Evolutionary conservation across 2,888 invertebrate species (phyloP).

Genomic region (Tetranychus truncatus): DNA sequence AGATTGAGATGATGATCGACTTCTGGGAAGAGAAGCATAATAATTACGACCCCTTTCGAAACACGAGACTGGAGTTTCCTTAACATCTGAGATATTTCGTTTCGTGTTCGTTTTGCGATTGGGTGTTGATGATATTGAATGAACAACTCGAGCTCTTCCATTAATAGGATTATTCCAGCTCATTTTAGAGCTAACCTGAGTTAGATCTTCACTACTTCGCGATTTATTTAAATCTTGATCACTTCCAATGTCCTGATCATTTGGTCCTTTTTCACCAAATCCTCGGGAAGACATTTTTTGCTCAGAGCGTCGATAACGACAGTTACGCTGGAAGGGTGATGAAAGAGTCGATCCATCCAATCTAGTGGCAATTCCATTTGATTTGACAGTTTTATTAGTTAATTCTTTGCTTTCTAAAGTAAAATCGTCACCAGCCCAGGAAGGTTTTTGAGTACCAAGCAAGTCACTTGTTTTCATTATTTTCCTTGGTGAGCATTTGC

Average conservation of each 20-base stretch:
- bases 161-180: not conserved
- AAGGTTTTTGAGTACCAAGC: not conserved
- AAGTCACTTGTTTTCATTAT: not conserved
- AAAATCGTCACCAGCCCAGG: not conserved
- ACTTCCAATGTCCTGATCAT: not conserved
- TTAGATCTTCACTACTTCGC: not conserved
- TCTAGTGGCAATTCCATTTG: not conserved
- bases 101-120: not conserved
- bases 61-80: not conserved
- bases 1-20: not conserved
- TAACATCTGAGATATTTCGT: not conserved
- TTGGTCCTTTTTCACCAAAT: not conserved
- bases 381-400: not conserved
- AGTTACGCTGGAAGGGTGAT: not conserved
- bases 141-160: not conserved
- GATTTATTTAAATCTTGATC: not conserved
- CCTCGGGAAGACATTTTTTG: not conserved
- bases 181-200: not conserved
- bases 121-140: not conserved
- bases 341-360: not conserved
- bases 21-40: slow-evolving; percentile 2
- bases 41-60: not conserved
- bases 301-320: not conserved
- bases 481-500: slow-evolving; percentile 7
- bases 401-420: not conserved